Conservation (phyloP, 1,140 invertebrate genomes). For the Asbolus verrucosus region DNA sequence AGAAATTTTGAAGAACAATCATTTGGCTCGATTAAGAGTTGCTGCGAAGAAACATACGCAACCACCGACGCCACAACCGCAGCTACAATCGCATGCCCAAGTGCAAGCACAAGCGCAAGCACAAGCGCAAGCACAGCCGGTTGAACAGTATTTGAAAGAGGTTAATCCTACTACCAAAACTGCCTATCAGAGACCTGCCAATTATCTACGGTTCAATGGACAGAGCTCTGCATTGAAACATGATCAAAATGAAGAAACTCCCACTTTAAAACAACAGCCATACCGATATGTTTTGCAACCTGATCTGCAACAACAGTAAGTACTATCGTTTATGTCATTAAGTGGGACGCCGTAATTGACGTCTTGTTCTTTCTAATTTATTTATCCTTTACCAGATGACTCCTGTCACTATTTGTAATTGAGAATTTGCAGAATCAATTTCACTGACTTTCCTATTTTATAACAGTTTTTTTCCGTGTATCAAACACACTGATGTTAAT, state of each 20-base stretch:
- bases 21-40: conserved; percentile 15
- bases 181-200: conserved; percentile 6
- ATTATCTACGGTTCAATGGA: conserved; percentile 23
- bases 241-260: conserved; percentile 33
- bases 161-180: conserved; percentile 40
- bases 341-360: conserved; percentile 18
- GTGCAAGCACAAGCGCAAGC: not conserved
- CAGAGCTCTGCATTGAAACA: conserved; percentile 25
- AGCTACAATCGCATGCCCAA: not conserved
- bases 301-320: conserved; percentile 37
- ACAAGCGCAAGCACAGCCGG: conserved; percentile 5
- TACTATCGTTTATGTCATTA: conserved; percentile 8
- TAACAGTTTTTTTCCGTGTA: not conserved
- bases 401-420: conserved; percentile 2
- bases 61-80: not conserved
- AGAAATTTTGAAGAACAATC: conserved; percentile 38
- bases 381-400: conserved; percentile 11
- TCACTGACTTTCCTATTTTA: conserved; percentile 14
- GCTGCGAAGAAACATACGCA: conserved; percentile 30
- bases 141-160: conserved; percentile 43
- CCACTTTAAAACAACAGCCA: conserved; percentile 11
- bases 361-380: conserved; percentile 15
- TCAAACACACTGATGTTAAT: not conserved
- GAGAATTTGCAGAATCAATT: conserved; percentile 19
- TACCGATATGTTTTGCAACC: conserved; percentile 34